Conservation (phyloP, 2,888 invertebrate genomes). For the Sarcophaga variegata region DNA sequence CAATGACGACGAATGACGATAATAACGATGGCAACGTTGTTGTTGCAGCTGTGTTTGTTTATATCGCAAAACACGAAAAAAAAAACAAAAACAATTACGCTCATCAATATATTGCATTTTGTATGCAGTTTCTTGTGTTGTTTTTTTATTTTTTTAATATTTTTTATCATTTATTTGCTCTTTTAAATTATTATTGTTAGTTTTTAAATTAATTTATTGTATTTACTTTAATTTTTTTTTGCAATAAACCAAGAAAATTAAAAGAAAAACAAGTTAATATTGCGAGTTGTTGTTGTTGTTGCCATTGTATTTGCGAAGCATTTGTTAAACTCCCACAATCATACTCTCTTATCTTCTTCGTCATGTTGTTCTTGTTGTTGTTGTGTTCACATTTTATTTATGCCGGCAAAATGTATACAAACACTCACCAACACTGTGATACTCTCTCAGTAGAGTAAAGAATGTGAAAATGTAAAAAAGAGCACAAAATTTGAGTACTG, state of each 20-base stretch:
- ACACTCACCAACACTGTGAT: constrained; percentile 59
- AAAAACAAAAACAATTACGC: not conserved
- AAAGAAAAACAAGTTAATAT: not conserved
- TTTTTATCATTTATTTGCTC: constrained; percentile 13
- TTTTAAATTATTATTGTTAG: constrained; percentile 33
- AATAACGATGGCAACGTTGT: constrained; percentile 45
- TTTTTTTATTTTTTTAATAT: not conserved
- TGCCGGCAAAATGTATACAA: constrained; percentile 75
- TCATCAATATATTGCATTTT: not conserved
- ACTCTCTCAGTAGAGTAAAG: constrained; percentile 18
- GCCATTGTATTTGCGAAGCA: constrained; percentile 37
- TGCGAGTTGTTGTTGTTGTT: too few species aligned
- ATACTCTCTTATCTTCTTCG: constrained; percentile 72
- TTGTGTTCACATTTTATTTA: constrained; percentile 73
- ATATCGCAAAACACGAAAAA: too few species aligned
- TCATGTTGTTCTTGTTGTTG: constrained; percentile 35
- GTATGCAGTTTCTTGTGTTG: not conserved
- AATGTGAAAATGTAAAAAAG: constrained; percentile 30
- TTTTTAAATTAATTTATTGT: not conserved
- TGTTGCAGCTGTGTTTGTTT: constrained; percentile 58
- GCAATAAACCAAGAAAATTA: constrained; percentile 41
- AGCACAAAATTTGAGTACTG: constrained; percentile 27
- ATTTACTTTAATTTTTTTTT: constrained; percentile 53
- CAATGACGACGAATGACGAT: constrained; percentile 46
- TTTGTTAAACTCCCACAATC: constrained; percentile 74